Percentiles rank a stretch among this genome's conserved stretches.
These are phyloP conservation scores for Macrosteles quadrilineatus DNA, from an alignment of 1,140 invertebrate genomes.

Conservation along the genomic window DNA sequence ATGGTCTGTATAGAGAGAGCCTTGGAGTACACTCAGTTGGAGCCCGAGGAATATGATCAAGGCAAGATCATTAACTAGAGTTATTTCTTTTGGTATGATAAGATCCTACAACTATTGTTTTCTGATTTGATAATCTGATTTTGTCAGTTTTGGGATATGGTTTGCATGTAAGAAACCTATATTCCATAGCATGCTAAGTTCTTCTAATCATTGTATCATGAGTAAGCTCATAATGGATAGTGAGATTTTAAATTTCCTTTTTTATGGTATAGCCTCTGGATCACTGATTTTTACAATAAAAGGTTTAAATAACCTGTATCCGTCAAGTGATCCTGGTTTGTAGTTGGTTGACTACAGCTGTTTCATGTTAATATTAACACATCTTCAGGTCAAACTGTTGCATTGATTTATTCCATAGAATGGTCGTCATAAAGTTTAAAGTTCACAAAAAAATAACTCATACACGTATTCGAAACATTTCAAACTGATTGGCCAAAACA, in stretches of 20 bases:
- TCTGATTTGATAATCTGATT: neutral
- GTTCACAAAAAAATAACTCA: no score
- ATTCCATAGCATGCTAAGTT: neutral
- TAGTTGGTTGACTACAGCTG: no score
- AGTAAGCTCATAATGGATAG: neutral
- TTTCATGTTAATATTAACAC: no score
- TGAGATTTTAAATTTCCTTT: no score
- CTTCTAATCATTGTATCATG: neutral
- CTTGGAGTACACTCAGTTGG: slow-evolving; percentile 69
- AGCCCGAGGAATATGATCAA: slow-evolving; percentile 54
- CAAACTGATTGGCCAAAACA: neutral
- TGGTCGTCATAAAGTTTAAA: no score
- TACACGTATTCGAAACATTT: no score
- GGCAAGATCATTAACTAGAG: slow-evolving; percentile 30
- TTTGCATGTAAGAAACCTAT: neutral
- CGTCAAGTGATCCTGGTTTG: no score
- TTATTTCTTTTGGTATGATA: neutral
- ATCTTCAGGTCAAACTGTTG: no score
- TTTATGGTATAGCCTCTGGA: no score
- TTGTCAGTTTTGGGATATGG: neutral
- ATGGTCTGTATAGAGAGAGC: slow-evolving; percentile 82
- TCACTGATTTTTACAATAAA: no score
- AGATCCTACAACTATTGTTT: neutral
- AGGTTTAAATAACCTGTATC: no score
- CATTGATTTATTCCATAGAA: no score